Conservation (phyloP, 1,140 invertebrate genomes). For the Centruroides vittatus region DNA sequence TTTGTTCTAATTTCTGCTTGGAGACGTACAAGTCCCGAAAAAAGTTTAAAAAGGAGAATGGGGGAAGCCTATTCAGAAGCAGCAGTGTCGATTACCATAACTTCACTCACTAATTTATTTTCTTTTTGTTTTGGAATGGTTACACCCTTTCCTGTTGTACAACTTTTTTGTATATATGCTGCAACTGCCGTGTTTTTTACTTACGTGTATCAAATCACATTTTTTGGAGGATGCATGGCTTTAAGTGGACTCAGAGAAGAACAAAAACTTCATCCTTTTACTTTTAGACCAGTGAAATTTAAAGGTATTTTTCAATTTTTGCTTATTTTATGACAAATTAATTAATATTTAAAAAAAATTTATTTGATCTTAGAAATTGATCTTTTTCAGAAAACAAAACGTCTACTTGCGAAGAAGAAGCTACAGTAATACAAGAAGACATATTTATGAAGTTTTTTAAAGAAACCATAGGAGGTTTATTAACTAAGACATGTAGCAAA, state of each 20-base stretch:
- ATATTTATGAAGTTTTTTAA: too few species aligned
- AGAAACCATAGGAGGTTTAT: too few species aligned
- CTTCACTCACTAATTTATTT: constrained; percentile 88
- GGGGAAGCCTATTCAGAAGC: constrained; percentile 76
- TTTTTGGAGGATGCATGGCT: constrained; percentile 81
- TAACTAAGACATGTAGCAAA: constrained; percentile 26
- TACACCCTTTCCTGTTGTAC: constrained; percentile 82
- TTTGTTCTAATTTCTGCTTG: constrained; percentile 92
- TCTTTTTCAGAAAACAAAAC: too few species aligned
- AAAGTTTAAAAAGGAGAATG: constrained; percentile 68
- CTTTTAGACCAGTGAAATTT: too few species aligned
- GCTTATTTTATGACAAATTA: too few species aligned
- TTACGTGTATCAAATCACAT: constrained; percentile 86
- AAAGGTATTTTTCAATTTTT: too few species aligned
- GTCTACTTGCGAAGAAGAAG: too few species aligned
- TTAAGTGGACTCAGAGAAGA: constrained; percentile 74
- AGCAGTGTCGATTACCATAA: constrained; percentile 96
- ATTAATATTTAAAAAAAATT: too few species aligned
- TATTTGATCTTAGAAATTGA: too few species aligned
- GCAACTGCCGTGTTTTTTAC: constrained; percentile 81
- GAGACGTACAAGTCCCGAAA: constrained; percentile 62
- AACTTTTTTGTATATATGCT: constrained; percentile 92
- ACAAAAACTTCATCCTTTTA: constrained; percentile 55
- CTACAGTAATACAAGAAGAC: too few species aligned
- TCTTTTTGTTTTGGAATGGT: constrained; percentile 91